Evolutionary conservation across 2,113 vertebrate species (phyloP).

Genomic region (Antennarius striatus): DNA sequence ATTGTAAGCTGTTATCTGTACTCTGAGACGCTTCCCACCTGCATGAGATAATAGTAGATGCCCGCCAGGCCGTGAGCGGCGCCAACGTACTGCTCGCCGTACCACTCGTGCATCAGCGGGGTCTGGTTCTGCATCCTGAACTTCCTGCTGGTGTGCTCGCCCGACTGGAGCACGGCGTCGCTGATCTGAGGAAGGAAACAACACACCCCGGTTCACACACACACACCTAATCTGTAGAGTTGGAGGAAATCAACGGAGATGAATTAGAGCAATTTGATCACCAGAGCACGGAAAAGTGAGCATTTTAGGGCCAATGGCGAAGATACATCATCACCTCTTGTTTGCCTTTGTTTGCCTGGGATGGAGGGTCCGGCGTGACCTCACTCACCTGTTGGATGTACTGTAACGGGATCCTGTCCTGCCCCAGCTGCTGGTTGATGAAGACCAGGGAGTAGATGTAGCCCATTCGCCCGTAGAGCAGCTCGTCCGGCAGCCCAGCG

Average conservation of each 20-base stretch:
- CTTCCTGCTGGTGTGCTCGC: conserved; percentile 86
- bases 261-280: conserved; percentile 1
- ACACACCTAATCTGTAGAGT: not conserved
- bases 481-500: conserved; percentile 85
- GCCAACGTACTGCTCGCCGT: conserved; percentile 93
- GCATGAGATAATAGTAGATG: conserved; percentile 97
- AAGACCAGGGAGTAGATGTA: conserved; percentile 90
- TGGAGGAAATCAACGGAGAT: conserved; percentile 6
- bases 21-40: conserved; percentile 74
- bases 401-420: conserved; percentile 87
- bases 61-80: conserved; percentile 94
- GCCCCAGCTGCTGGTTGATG: conserved; percentile 90
- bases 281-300: not conserved
- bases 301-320: not conserved
- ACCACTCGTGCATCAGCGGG: conserved; percentile 96
- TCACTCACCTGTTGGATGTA: conserved; percentile 89
- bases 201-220: conserved; percentile 18
- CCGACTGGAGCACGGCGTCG: conserved; percentile 85
- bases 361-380: too few relatives aligned
- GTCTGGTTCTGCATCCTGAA: conserved; percentile 84
- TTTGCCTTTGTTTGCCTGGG: too few relatives aligned
- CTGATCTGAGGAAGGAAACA: conserved; percentile 80
- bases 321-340: too few relatives aligned
- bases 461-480: conserved; percentile 91
- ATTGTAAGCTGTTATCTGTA: not conserved